These are phyloP conservation scores for Amblyopsis hoosieri DNA, from an alignment of 2,797 vertebrate species.

Conservation along the genomic window DNA sequence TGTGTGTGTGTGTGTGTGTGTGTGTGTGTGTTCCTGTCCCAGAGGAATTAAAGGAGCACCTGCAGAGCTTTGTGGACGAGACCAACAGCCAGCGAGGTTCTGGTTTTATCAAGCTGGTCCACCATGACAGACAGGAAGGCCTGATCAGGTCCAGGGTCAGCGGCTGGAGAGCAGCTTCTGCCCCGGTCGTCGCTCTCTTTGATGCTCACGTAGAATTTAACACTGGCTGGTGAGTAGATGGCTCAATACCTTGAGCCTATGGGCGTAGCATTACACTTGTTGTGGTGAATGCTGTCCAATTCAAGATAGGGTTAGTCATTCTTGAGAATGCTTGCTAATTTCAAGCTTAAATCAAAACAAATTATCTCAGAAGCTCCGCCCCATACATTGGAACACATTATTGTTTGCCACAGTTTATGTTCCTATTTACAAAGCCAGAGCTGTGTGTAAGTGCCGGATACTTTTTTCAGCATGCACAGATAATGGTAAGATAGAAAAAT, in stretches of 20 bases:
- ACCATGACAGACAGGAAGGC: slow-evolving; percentile 89
- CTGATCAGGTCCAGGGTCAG: slow-evolving; percentile 92
- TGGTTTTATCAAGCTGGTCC: slow-evolving; percentile 89
- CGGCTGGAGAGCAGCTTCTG: slow-evolving; percentile 88
- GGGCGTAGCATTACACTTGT: neutral
- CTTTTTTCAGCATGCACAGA: too few relatives aligned
- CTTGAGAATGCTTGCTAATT: too few relatives aligned
- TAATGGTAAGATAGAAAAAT: too few relatives aligned
- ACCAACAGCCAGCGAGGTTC: slow-evolving; percentile 80
- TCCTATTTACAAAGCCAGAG: too few relatives aligned
- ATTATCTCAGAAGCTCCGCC: too few relatives aligned
- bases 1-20: slow-evolving; percentile 4
- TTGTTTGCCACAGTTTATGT: too few relatives aligned
- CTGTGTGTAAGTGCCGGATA: too few relatives aligned
- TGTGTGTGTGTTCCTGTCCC: slow-evolving; percentile 9
- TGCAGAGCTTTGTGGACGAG: slow-evolving; percentile 86
- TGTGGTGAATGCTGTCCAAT: neutral
- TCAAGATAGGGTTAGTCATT: too few relatives aligned
- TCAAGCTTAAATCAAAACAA: too few relatives aligned
- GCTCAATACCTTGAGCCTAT: neutral
- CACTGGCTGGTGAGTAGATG: slow-evolving; percentile 85
- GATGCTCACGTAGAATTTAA: slow-evolving; percentile 97
- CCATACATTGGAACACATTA: too few relatives aligned
- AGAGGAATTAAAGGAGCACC: slow-evolving; percentile 91
- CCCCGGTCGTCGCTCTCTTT: slow-evolving; percentile 91